Base-by-base conservation (phyloP, 2,888 invertebrate genomes). In the Parascotia fuliginaria region DNA sequence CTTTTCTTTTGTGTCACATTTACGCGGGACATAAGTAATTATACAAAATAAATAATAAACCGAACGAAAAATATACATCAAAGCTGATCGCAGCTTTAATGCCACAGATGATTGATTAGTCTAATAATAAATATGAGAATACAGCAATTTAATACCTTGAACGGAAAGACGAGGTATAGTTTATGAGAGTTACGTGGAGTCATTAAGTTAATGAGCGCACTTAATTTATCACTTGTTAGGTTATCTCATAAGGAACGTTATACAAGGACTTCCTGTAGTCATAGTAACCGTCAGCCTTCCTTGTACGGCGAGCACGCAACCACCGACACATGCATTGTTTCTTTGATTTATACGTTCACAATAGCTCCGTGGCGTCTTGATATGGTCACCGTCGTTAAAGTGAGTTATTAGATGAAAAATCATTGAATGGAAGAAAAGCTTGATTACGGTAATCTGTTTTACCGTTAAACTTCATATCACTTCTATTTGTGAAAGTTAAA, bases 211-310 rank as follows among this genome's bases (percentile, higher is more conserved):
- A 52, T 38, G 48, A 51, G 43, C 37, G 39, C 37, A 36, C 14
- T 60, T 70, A 63, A 77, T 79, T 70, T 60, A 68, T 66, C 59
- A 64, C 70, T 70, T 68, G 70, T 70, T 64, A 57, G 40, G 57
- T 56, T 51, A 60, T 61, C 73, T 55, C 58, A 66, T 65, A 73
- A 68, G 73, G 75, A 68, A 70, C 57, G 61, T 55, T 64, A 60
- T 61, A 76, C 75, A 75, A 77, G 73, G 75, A 78, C 77, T 81
- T 83, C 81, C 83, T 77, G 78, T 59, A 69, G 60, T 54, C 55
- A 50, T 62, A 59, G 55, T 72, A 65, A 60, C 55, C 58, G 63
- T 58, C 66, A 61, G 62, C 58, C 63, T 75, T 65, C 81, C 77
- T 69, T 76, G 46, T 75, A 77, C 42, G 75, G 51, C 42, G 50